Evolutionary conservation across 2,113 vertebrate species (phyloP), one percentile per base, ranked within the genome.

Genomic region (Nettapus auritus): DNA sequence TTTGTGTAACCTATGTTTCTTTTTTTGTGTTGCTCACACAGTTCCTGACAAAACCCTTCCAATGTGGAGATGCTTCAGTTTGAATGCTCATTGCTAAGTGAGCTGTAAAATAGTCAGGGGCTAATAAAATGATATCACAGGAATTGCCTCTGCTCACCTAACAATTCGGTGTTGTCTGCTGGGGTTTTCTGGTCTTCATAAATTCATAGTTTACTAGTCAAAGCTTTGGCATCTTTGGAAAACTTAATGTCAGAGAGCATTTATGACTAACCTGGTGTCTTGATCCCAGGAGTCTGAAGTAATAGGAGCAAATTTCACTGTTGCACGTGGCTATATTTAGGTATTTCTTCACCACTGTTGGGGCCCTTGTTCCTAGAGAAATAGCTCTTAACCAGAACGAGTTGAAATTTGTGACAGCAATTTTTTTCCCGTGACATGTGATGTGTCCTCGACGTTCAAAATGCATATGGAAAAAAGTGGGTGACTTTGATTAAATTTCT

Each of bases 211-310:
- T 96, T 97, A 83, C 89, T 66, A 29, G 53, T 81, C 34, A 56
- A 83, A 83, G 69, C 75, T 94, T 81, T 87, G 88, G 74, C 87
- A 40, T 86, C 80, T 86, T 95, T 94, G 92, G 90, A 93, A 96
- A 96, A 94, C 50, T 26, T 93, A 68, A 82, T 92, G 86, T 92
- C 90, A 82, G 62, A 88, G 66, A 87, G 44, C 77, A 57, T 86
- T 94, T 96, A 92, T 92, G 53, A 92, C 73, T 94, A 84, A 92
- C 52, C 55, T 79, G 50, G 15, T 92, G 81, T 90, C 93, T 82
- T 59, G 88, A 64, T 94, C 92, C 92, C 86, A 89, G n/a, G 90
- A 79, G 88, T 69, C 81, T 96, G 88, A 94, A 93, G 81, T 90
- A 90, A 96, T 89, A 76, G 83, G 82, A 96, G 90, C 44, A 76